A percentile compares a stretch with the other conserved stretches of the same genome.
Conservation (phyloP, 2,888 invertebrate genomes). For the Formica aserva region DNA sequence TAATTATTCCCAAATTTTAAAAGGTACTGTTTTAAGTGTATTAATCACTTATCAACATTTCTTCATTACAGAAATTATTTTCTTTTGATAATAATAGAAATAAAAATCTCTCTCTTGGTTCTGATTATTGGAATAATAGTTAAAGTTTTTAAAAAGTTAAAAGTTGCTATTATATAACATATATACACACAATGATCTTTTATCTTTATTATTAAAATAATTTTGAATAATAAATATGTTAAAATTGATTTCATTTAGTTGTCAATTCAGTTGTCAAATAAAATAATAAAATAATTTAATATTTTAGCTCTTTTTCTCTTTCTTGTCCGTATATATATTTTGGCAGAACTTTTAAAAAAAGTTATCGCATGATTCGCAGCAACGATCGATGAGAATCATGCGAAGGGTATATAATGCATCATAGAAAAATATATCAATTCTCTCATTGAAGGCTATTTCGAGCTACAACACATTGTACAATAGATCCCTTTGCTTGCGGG, state of each 20-base stretch:
- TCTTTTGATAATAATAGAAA: neutral
- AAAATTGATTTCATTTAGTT: neutral
- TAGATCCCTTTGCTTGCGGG: slow-evolving; percentile 34
- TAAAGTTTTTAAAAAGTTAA: too few species aligned
- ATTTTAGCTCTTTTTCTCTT: neutral
- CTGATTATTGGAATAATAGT: neutral
- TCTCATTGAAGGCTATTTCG: neutral
- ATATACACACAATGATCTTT: neutral
- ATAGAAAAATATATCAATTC: slow-evolving; percentile 72
- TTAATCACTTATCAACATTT: neutral
- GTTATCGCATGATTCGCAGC: slow-evolving; percentile 23
- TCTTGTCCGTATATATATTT: neutral
- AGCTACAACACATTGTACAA: slow-evolving; percentile 48
- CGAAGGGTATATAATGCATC: neutral
- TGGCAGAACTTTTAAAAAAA: neutral
- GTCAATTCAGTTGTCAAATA: neutral
- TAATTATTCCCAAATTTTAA: neutral
- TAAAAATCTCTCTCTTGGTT: neutral
- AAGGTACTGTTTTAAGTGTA: neutral
- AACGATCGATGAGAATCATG: slow-evolving; percentile 30
- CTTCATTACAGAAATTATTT: neutral
- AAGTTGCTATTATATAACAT: too few species aligned
- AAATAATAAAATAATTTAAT: neutral
- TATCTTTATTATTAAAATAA: slow-evolving; percentile 12
- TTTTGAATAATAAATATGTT: neutral